Base-by-base conservation (phyloP, 2,888 invertebrate genomes). In the Acanthosepion pharaonis region DNA sequence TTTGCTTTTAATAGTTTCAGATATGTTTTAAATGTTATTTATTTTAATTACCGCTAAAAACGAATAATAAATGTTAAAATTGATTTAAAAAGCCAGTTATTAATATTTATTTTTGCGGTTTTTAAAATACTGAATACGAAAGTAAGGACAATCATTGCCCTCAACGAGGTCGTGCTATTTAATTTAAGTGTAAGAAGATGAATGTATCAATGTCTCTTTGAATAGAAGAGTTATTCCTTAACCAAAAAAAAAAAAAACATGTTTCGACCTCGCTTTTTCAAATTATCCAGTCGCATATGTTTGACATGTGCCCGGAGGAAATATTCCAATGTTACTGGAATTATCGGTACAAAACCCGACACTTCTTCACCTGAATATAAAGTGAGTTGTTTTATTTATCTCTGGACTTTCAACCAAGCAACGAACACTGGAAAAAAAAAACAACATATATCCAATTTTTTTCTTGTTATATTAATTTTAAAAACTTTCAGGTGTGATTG, bases 321-420 rank as follows among this genome's bases (percentile, higher is more conserved):
- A 95, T 96, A 96, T 94, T 95, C 96, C 15, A 97, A 97, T 94
- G 95, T 96, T 93, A 96, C 96, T 28, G 96, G 96, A 51, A 96
- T 96, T 51, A 96, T 97, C 94, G 97, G 97, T 3, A 96, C 96
- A 59, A 94, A 94, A 11, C 96, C 96, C 33, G 97, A 97, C 42
- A 95, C 95, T 55, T 95, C 96, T 64, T 96, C 96, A 42, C 95
- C 96, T 6, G 96, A 97, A 94, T 97, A 96, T 95, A 96, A 97
- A 97, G 97, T 97, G 49, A 91, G 25, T 55, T 28, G 0, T 42
- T 48, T 93, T 33, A 49, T 91, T 33, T 64, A 93, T 94, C n/a
- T 9, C 9, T 28, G 6, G 9, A 6, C 28, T 11, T 6, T 11
- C 8, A 78, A n/a, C 78, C 9, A 15, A 15, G 15, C n/a, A n/a